Conservation (phyloP, 2,797 vertebrate species). For the Acanthornis magna region DNA sequence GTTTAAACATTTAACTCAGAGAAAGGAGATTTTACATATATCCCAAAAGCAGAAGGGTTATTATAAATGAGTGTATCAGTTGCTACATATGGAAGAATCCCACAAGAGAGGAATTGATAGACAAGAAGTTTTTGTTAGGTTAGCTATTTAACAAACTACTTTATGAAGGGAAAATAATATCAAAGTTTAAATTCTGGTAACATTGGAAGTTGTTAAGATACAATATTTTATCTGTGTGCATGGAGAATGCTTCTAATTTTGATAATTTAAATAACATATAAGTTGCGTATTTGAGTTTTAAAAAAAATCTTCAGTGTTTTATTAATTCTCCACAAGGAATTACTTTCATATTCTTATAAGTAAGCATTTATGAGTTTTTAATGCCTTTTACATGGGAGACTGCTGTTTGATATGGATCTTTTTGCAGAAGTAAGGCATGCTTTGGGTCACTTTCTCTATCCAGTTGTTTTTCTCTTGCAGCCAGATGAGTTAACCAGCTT, state of each 20-base stretch:
- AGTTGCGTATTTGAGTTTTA: background rate
- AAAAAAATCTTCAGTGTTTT: background rate
- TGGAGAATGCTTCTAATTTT: background rate
- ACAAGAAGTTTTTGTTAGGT: background rate
- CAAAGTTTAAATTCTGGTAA: background rate
- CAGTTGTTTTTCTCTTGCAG: conserved; percentile 68
- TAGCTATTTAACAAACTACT: background rate
- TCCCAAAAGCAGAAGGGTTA: background rate
- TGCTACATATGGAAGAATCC: background rate
- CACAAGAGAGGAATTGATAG: background rate
- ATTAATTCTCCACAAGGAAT: background rate
- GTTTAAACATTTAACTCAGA: background rate
- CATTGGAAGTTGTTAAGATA: background rate
- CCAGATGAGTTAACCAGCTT: conserved; percentile 83
- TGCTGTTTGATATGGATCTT: background rate
- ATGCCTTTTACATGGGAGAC: background rate
- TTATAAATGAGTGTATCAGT: fast-evolving
- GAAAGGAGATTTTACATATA: background rate
- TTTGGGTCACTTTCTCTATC: background rate
- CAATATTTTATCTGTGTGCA: background rate
- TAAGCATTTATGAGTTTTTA: background rate
- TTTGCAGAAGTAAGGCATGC: background rate
- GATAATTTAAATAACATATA: background rate
- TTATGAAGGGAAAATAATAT: background rate
- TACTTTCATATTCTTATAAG: background rate